These are phyloP conservation scores for Bombus difficillimus DNA, from an alignment of 1,140 invertebrate genomes.

Conservation along the genomic window DNA sequence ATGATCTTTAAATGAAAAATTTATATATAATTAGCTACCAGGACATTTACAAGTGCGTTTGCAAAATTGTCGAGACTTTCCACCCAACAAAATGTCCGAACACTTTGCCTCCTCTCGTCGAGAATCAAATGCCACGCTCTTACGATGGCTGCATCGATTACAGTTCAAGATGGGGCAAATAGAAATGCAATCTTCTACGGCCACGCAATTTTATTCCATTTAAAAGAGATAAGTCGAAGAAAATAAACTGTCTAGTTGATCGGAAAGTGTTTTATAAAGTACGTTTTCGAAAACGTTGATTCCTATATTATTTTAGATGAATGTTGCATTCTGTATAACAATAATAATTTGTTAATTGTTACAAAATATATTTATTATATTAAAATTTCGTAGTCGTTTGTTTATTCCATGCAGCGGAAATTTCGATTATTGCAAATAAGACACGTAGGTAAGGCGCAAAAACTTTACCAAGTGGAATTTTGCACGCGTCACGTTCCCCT, in stretches of 20 bases:
- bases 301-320: background rate
- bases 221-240: constrained; percentile 76
- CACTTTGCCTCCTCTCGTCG: constrained; percentile 74
- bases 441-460: background rate
- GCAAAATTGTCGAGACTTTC: constrained; percentile 92
- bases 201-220: constrained; percentile 93
- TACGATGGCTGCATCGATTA: constrained; percentile 95
- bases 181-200: constrained; percentile 96
- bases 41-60: constrained; percentile 95
- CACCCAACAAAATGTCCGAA: constrained; percentile 82
- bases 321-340: background rate
- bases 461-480: background rate
- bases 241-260: background rate
- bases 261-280: constrained; percentile 24
- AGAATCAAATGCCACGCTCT: constrained; percentile 83
- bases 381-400: background rate
- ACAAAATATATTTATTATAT: constrained; percentile 36
- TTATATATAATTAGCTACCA: constrained; percentile 87
- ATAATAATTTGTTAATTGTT: constrained; percentile 37
- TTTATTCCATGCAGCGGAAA: background rate
- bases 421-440: background rate
- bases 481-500: background rate
- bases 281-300: background rate
- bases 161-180: constrained; percentile 99
- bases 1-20: background rate